Conservation (phyloP, 2,113 vertebrate genomes). For the Camelus bactrianus region DNA sequence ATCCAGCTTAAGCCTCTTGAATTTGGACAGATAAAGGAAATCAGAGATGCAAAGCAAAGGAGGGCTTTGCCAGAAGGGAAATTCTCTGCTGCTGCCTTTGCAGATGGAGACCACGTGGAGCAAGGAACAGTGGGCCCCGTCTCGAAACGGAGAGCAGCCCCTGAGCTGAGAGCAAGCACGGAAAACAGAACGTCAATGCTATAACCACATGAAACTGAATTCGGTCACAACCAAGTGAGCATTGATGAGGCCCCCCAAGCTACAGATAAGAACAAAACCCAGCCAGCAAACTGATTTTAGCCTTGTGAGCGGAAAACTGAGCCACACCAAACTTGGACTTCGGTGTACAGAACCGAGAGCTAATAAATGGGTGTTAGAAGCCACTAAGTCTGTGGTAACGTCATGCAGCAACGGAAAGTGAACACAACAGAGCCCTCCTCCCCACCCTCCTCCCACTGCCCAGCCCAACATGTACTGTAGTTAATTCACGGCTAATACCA, state of each 20-base stretch:
- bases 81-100: background rate
- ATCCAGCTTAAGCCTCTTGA: background rate
- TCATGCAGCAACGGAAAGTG: background rate
- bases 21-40: background rate
- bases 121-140: background rate
- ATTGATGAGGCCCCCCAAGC: background rate
- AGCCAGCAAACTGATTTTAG: background rate
- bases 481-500: constrained; percentile 89
- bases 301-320: background rate
- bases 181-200: background rate
- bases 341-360: background rate
- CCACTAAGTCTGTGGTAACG: background rate
- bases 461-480: background rate
- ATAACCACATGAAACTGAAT: background rate
- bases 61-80: background rate
- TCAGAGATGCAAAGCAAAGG: background rate
- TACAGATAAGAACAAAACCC: background rate
- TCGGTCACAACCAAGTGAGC: background rate
- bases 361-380: background rate
- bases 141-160: background rate
- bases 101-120: background rate
- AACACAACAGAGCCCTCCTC: fast-evolving
- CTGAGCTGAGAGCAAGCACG: background rate
- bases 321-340: background rate
- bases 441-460: too few species aligned